Conservation (phyloP, 2,797 vertebrate genomes). For the Selene dorsalis region DNA sequence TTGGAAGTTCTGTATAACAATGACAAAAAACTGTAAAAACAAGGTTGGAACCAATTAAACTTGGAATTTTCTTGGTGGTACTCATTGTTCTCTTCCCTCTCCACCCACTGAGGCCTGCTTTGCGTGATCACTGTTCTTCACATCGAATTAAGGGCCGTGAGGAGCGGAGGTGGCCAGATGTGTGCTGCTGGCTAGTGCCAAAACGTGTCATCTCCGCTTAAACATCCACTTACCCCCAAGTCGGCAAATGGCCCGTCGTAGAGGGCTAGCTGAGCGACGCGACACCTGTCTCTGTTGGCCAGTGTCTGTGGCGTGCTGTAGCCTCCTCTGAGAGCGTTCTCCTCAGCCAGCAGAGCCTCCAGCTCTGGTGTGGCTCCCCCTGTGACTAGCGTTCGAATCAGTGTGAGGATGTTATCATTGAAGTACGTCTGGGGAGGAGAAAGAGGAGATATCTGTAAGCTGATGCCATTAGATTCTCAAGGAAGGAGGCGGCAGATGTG, state of each 20-base stretch:
- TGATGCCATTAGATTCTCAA: conserved; percentile 81
- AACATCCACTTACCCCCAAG: conserved; percentile 90
- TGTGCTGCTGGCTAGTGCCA: conserved; percentile 77
- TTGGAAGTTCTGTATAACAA: conserved; percentile 39
- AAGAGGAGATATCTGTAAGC: conserved; percentile 76
- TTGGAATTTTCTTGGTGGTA: conserved; percentile 40
- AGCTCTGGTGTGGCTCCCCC: conserved; percentile 99
- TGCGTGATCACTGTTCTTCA: conserved; percentile 73
- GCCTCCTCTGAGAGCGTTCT: conserved; percentile 95
- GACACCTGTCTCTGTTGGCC: conserved; percentile 98
- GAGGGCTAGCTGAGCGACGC: conserved; percentile 97
- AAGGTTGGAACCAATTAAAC: conserved; percentile 50
- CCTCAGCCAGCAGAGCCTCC: conserved; percentile 95
- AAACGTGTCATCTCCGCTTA: conserved; percentile 77
- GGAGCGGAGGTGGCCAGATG: conserved; percentile 67
- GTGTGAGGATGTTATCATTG: conserved; percentile 99
- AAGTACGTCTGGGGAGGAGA: conserved; percentile 94
- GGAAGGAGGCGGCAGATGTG: conserved; percentile 40
- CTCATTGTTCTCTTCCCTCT: conserved; percentile 62
- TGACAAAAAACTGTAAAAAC: conserved; percentile 49
- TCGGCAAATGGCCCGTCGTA: conserved; percentile 98
- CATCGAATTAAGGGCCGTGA: conserved; percentile 72
- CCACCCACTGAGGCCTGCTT: conserved; percentile 63
- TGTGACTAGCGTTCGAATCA: conserved; percentile 98
- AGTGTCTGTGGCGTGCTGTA: conserved; percentile 99